phyloP scores from a whole-genome alignment of 2,113 vertebrate genomes.

The Pungitius pungitius region DNA sequence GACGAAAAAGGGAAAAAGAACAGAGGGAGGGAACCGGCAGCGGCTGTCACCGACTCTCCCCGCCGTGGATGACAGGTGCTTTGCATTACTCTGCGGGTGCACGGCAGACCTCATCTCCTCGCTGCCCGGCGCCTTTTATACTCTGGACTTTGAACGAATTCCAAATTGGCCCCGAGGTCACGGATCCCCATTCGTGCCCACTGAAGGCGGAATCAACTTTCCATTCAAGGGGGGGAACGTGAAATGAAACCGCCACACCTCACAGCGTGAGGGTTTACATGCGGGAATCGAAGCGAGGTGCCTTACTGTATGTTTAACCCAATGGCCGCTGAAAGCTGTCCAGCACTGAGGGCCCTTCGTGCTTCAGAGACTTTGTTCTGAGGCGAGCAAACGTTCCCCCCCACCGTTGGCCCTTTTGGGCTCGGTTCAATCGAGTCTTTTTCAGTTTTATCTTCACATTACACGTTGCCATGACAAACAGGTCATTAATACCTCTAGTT shows the following conservation, averaged over 20 bases:
- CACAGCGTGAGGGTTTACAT: slow-evolving; percentile 23
- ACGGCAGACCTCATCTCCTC: slow-evolving; percentile 27
- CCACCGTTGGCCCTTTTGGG: background rate
- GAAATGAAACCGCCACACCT: slow-evolving; percentile 41
- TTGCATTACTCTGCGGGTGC: slow-evolving; percentile 58
- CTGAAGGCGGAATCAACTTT: slow-evolving; percentile 56
- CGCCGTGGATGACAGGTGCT: slow-evolving; percentile 62
- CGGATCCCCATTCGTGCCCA: slow-evolving; percentile 31
- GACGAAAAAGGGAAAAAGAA: slow-evolving; percentile 46
- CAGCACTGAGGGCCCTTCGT: slow-evolving; percentile 31
- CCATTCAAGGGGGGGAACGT: slow-evolving; percentile 41
- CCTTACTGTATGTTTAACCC: slow-evolving; percentile 29
- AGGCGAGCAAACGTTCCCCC: slow-evolving; percentile 21
- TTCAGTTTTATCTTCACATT: background rate
- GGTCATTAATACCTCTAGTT: slow-evolving; percentile 14
- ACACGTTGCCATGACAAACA: slow-evolving; percentile 15
- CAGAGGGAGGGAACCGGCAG: slow-evolving; percentile 38
- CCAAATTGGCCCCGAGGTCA: slow-evolving; percentile 35
- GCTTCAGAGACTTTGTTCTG: slow-evolving; percentile 42
- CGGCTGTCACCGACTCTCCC: slow-evolving; percentile 54
- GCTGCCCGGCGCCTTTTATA: slow-evolving; percentile 24
- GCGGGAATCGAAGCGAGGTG: slow-evolving; percentile 24
- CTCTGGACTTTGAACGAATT: slow-evolving; percentile 34
- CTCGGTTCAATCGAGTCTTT: background rate
- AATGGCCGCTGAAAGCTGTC: slow-evolving; percentile 31